Evolutionary conservation across 2,797 vertebrate species (phyloP).

Genomic region (Rhabdophis nuchalis): DNA sequence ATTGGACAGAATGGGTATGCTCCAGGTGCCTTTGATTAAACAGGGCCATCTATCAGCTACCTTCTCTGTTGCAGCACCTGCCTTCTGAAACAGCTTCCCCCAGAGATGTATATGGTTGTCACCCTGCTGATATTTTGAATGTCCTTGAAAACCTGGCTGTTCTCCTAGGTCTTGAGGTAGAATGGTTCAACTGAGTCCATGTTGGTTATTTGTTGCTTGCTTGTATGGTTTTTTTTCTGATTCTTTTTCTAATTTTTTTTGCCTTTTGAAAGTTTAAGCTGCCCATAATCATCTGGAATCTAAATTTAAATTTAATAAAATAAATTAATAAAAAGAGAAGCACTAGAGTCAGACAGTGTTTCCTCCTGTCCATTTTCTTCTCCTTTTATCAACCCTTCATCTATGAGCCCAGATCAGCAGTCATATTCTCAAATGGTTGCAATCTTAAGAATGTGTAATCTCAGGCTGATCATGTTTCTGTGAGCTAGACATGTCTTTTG

Average conservation of each 20-base stretch:
- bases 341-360: rapidly evolving
- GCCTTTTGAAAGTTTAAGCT: not conserved
- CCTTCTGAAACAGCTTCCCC: not conserved
- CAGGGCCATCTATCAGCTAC: not conserved
- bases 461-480: not conserved
- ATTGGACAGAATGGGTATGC: not conserved
- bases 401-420: not conserved
- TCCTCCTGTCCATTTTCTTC: rapidly evolving
- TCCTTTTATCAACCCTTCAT: not conserved
- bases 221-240: not conserved
- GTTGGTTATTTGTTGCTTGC: not conserved
- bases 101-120: not conserved
- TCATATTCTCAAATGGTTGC: not conserved
- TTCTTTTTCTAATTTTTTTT: not conserved
- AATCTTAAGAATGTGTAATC: not conserved
- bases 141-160: not conserved
- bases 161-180: not conserved
- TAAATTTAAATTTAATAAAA: not conserved
- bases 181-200: not conserved
- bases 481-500: not conserved
- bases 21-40: not conserved
- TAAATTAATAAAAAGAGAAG: not conserved
- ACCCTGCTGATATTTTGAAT: not conserved
- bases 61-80: not conserved
- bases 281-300: not conserved